Percentiles rank a stretch among this genome's conserved stretches.
Conservation (phyloP, 2,797 vertebrate species). For the Neosalanx taihuensis region DNA sequence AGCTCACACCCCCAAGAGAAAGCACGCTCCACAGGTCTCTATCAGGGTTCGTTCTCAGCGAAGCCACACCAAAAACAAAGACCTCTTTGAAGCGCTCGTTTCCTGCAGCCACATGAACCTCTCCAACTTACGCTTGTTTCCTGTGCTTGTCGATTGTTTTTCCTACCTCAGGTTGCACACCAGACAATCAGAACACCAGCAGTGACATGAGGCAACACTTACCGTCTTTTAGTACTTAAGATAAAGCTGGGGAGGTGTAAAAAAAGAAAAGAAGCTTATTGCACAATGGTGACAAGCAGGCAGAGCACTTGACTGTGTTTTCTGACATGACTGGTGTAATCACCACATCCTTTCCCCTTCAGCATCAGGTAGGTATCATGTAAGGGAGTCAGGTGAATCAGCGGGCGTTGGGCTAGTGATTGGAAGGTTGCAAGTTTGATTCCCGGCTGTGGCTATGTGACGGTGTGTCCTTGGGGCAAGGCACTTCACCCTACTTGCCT, state of each 20-base stretch:
- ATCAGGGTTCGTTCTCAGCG: conserved; percentile 30
- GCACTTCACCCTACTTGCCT: too few species aligned
- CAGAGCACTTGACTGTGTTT: conserved; percentile 16
- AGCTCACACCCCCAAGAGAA: conserved; percentile 2
- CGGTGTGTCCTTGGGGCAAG: too few species aligned
- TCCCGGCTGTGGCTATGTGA: too few species aligned
- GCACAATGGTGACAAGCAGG: conserved; percentile 33
- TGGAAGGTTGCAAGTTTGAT: too few species aligned
- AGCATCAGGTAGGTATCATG: background rate
- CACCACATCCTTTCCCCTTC: conserved; percentile 65
- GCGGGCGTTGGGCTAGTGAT: too few species aligned
- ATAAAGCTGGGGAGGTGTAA: background rate
- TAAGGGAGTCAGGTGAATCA: too few species aligned
- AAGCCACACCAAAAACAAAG: conserved; percentile 55
- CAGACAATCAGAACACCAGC: background rate
- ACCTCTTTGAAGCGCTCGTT: conserved; percentile 29
- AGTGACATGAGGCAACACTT: background rate
- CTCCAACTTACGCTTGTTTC: conserved; percentile 20
- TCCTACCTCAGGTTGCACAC: conserved; percentile 13
- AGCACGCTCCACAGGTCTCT: too few species aligned
- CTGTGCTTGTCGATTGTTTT: conserved; percentile 31
- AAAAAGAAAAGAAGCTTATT: background rate
- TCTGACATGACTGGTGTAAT: conserved; percentile 47
- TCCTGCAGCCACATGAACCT: conserved; percentile 48
- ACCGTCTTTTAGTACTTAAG: background rate